Evolutionary conservation across 2,113 vertebrate species (phyloP), one percentile per base, ranked within the genome.

Genomic region (Rallus limicola): DNA sequence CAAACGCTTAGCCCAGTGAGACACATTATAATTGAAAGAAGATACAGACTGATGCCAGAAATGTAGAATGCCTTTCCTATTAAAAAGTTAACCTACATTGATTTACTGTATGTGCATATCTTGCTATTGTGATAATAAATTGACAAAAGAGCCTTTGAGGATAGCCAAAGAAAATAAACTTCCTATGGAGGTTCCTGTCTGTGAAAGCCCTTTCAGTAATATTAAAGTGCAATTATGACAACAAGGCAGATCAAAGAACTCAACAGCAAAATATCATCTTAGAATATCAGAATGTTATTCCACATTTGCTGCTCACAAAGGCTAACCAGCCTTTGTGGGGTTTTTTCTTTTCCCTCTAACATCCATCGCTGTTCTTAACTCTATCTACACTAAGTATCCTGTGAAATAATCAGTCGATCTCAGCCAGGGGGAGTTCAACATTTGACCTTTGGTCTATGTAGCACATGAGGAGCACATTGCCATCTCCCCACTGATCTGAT

Each of bases 21-120:
- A 96, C 74, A 88, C 25, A 67, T 88, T 92, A 81, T 93, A 96
- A 96, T 78, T 95, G 90, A 95, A 84, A 75, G 80, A 94, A 72
- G 80, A 78, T 31, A 80, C 70, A 80, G 90, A 82, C 52, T 40
- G 60, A 90, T 77, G 67, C 40, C 59, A 94, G 82, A 95, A 91
- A 69, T 0, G 31, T 65, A 94, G 77, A 90, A 89, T 69, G 55
- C 33, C 56, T 95, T 97, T 92, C 62, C 89, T 75, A 86, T 94
- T 91, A 92, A 86, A 95, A 96, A 63, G 93, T 68, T 92, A 92
- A 82, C 90, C 55, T 91, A 34, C 80, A 90, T 58, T 80, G 94
- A 96, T 90, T 96, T 92, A 69, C 82, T 84, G 52, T 40, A 71
- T 63, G 69, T 63, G 59, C 70, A 40, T 75, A 84, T 90, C 88